Base-by-base conservation (phyloP, 2,113 vertebrate genomes). In the Thermophis baileyi region DNA sequence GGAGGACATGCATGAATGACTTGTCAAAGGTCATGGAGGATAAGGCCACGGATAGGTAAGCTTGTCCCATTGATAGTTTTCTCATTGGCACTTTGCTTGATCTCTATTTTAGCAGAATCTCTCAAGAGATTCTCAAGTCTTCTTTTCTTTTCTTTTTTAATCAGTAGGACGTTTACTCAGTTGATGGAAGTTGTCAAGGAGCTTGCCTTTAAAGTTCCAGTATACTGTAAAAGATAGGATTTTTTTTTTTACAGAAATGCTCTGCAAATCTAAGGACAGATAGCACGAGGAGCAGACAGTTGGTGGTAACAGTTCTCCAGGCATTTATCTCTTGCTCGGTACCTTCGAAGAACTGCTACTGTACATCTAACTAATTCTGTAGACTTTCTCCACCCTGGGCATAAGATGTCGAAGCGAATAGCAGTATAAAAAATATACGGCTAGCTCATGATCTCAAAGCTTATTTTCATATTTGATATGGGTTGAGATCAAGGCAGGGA, bases 301-400 rank as follows among this genome's bases (percentile, higher is more conserved):
- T 22, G 87, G 18, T 20, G 53, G n/a, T 40, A 44, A 27, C 69
- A 2, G 27, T 3, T 85, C 55, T 92, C 92, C 20, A 90, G 49
- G 10, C 16, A 16, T 18, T 92, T 9, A 1, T 50, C 85, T 27
- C 85, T 51, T 51, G 2, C 5, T 44, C 0, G 0, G 85, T 35
- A 35, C 55, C 91, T 94, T 53, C 50, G 91, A 86, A 95, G 81
- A 89, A 85, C 40, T 94, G 88, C 53, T 8, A 92, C 27, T 55
- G 91, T 40, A 30, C 12, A 10, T 94, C n/a, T 81, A 94, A 93
- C 51, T 46, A 91, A 74, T 4, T 57, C 91, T 96, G 69, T 35
- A 30, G 90, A 11, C 8, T 1, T 0, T 91, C 10, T 89, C 88
- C 18, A 85, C 53, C 86, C 11, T 89, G n/a, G 57, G 87, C 14